Evolutionary conservation across 2,888 invertebrate genomes (phyloP).

Genomic region (Tetropium fuscum): DNA sequence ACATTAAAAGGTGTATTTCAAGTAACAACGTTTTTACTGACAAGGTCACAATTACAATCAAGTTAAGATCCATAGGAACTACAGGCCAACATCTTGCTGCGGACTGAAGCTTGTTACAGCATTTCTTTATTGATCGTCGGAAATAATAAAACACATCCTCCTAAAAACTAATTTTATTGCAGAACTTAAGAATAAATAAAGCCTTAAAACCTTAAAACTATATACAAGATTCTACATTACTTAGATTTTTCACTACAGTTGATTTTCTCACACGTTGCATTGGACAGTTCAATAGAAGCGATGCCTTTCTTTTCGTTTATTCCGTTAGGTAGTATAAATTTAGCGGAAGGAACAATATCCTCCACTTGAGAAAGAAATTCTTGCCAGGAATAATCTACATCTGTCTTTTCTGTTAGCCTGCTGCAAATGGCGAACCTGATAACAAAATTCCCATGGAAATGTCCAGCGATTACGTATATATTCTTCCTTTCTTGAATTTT

Average conservation of each 20-base stretch:
- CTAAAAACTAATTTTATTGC: slow-evolving; percentile 12
- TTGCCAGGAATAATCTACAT: slow-evolving; percentile 80
- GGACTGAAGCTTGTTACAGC: too few species aligned
- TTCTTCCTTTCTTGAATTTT: slow-evolving; percentile 80
- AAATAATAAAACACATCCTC: neutral
- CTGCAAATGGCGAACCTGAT: slow-evolving; percentile 89
- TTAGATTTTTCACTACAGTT: slow-evolving; percentile 50
- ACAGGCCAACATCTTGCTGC: too few species aligned
- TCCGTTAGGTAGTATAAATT: slow-evolving; percentile 22
- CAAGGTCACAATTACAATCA: too few species aligned
- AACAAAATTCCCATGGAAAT: slow-evolving; percentile 75
- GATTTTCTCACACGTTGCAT: slow-evolving; percentile 44
- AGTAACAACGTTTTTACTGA: too few species aligned
- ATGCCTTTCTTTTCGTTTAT: slow-evolving; percentile 38
- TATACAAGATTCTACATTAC: slow-evolving; percentile 31
- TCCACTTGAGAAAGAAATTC: slow-evolving; percentile 53
- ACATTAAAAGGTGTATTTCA: too few species aligned
- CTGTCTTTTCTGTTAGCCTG: slow-evolving; percentile 74
- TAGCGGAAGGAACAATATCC: slow-evolving; percentile 43
- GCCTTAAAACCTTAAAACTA: slow-evolving; percentile 21
- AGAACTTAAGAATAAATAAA: slow-evolving; percentile 41
- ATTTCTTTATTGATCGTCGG: neutral
- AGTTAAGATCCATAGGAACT: too few species aligned
- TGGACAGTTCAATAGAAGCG: slow-evolving; percentile 33
- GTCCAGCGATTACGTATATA: slow-evolving; percentile 86